Evolutionary conservation across 2,113 vertebrate genomes (phyloP), one percentile per base, ranked within the genome.

Genomic region (Pangasianodon gigas): DNA sequence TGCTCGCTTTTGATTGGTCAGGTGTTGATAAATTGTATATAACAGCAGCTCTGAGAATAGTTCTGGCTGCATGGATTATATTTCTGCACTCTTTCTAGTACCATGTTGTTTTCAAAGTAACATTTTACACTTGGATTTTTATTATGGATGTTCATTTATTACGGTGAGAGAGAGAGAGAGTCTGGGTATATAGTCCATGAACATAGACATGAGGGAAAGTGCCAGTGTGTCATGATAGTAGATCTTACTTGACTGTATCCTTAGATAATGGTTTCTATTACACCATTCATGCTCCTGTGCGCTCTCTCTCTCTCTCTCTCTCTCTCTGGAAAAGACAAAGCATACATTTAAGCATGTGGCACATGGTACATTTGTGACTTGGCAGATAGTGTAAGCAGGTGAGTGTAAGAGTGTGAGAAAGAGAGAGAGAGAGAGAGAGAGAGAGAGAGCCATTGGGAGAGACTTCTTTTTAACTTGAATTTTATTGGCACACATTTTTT

Each of bases 291-390:
- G 7, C 46, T 80, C 74, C 9, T 8, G n/a, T 4, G 37, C 67
- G 16, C 67, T 69, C 26, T n/a, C 65, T 74, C 69, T 21, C 69
- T 21, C 16, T 74, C 37, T 75, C 71, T 77, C 19, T 24, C 74
- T 44, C 37, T 19, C 37, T 44, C 44, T 82, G 14, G 56, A 37
- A 44, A 41, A 84, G 83, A 84, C 37, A 62, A 84, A 46, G 46
- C 77, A 80, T 24, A n/a, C 46, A 2, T 51, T 52, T 51, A 48
- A 51, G 11, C 32, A 85, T 65, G 41, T 65, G 83, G 24, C 83
- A 85, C 83, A 62, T 65, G 83, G 58, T 48, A 60, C 37, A 84
- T 84, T 84, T 84, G 32, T 60, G 32, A 41, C 81, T 81, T 81
- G 79, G 79, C 79, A 83, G n/a, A 24, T 58, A 41, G 52, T 41